Percentiles rank a stretch among this genome's conserved stretches.
These are phyloP conservation scores for Eilema depressum DNA, from an alignment of 2,888 invertebrate species.

Conservation along the genomic window DNA sequence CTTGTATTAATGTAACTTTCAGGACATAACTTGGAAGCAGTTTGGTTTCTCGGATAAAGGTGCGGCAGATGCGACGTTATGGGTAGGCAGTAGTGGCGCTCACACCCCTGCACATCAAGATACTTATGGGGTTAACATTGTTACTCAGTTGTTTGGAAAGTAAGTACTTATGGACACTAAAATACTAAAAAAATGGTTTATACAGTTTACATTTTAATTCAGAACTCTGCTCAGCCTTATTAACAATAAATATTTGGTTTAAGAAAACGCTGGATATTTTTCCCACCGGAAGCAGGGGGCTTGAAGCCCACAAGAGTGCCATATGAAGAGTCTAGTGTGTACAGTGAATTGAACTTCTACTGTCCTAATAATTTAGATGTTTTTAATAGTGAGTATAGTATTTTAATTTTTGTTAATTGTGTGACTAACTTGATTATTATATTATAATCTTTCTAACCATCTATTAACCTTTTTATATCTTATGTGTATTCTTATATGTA, in stretches of 20 bases:
- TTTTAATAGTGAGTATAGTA: constrained; percentile 75
- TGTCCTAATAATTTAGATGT: constrained; percentile 85
- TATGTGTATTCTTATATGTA: neutral
- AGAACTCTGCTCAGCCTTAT: neutral
- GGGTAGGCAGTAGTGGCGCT: constrained; percentile 95
- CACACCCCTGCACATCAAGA: constrained; percentile 98
- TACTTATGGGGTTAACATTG: constrained; percentile 97
- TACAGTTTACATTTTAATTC: neutral
- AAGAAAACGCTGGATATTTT: constrained; percentile 97
- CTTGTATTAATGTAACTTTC: constrained; percentile 23
- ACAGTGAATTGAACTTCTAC: constrained; percentile 93
- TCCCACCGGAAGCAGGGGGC: constrained; percentile 91
- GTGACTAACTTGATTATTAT: too few relatives aligned
- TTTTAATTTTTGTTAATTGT: neutral
- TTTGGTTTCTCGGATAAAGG: constrained; percentile 91
- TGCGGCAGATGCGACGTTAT: constrained; percentile 91
- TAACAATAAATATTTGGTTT: constrained; percentile 27
- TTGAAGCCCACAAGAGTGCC: constrained; percentile 95
- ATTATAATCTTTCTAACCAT: too few relatives aligned
- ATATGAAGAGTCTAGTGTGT: constrained; percentile 98
- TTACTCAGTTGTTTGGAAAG: constrained; percentile 96
- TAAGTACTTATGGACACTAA: constrained; percentile 64
- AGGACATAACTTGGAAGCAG: constrained; percentile 86
- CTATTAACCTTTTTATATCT: neutral
- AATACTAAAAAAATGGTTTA: neutral